phyloP scores from a whole-genome alignment of 2,888 invertebrate species.

The Cartodere bifasciata region DNA sequence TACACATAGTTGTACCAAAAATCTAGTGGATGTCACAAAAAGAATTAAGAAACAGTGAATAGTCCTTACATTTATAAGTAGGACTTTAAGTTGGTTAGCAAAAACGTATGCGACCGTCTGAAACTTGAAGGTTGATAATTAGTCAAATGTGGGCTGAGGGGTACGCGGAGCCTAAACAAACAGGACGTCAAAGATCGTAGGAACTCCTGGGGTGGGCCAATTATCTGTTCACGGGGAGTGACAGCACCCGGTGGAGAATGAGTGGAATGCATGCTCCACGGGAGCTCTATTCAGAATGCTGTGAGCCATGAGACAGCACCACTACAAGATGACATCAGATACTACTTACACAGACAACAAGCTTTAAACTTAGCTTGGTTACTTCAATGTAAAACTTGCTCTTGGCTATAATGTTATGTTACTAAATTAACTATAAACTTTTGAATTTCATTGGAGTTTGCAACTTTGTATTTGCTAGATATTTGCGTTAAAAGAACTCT shows the following conservation, averaged over 20 bases:
- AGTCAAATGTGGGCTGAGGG: slow-evolving; percentile 12
- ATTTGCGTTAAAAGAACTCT: no score
- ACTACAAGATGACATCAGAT: slow-evolving; percentile 24
- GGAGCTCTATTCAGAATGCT: slow-evolving; percentile 22
- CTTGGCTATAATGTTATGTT: no score
- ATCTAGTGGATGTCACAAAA: no score
- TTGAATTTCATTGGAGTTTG: no score
- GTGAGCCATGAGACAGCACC: slow-evolving; percentile 28
- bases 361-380: no score
- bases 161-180: slow-evolving; percentile 28
- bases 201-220: slow-evolving; percentile 40
- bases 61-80: no score
- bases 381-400: no score
- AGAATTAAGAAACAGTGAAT: no score
- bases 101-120: slow-evolving; percentile 18
- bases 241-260: slow-evolving; percentile 33
- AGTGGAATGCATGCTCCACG: slow-evolving; percentile 32
- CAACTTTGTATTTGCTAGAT: no score
- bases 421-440: no score
- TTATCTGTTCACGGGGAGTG: slow-evolving; percentile 38
- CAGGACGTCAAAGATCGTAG: slow-evolving; percentile 26
- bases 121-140: slow-evolving; percentile 14
- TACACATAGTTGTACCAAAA: no score
- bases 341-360: slow-evolving; percentile 10
- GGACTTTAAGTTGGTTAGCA: slow-evolving; percentile 12